Percentiles rank a stretch among this genome's conserved stretches.
These are phyloP conservation scores for Doryteuthis pealeii DNA, from an alignment of 1,140 invertebrate genomes.

Conservation along the genomic window DNA sequence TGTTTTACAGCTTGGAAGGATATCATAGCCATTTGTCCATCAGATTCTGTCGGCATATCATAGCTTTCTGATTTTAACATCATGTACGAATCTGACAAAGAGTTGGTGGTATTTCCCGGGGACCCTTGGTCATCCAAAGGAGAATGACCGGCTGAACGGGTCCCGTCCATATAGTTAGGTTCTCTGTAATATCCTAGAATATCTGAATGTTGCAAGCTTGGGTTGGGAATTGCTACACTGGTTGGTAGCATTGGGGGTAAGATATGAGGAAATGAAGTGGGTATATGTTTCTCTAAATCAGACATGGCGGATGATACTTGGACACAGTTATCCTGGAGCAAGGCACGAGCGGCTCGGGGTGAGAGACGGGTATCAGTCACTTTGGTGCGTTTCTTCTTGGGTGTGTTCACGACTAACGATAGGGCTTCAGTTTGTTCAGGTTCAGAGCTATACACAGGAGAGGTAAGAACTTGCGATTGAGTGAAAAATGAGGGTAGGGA, in stretches of 20 bases:
- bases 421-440: slow-evolving; percentile 90
- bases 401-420: slow-evolving; percentile 84
- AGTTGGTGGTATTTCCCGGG: slow-evolving; percentile 35
- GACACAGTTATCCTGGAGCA: slow-evolving; percentile 51
- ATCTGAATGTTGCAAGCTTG: slow-evolving; percentile 90
- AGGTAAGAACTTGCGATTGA: slow-evolving; percentile 69
- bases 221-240: slow-evolving; percentile 94
- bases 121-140: slow-evolving; percentile 42
- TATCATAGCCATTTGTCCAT: slow-evolving; percentile 56
- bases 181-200: slow-evolving; percentile 73
- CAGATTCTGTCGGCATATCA: slow-evolving; percentile 35
- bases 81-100: slow-evolving; percentile 39
- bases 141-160: slow-evolving; percentile 38
- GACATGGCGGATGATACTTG: slow-evolving; percentile 20
- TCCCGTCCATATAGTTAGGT: slow-evolving; percentile 62
- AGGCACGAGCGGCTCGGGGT: slow-evolving; percentile 64
- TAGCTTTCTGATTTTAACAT: slow-evolving; percentile 42
- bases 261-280: slow-evolving; percentile 35
- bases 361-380: slow-evolving; percentile 93
- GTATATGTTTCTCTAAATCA: slow-evolving; percentile 26
- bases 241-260: slow-evolving; percentile 79
- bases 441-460: slow-evolving; percentile 64
- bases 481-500: slow-evolving; percentile 61
- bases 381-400: slow-evolving; percentile 92
- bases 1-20: slow-evolving; percentile 34